Evolutionary conservation across 2,888 invertebrate species (phyloP).

Genomic region (Temnothorax ravouxi): DNA sequence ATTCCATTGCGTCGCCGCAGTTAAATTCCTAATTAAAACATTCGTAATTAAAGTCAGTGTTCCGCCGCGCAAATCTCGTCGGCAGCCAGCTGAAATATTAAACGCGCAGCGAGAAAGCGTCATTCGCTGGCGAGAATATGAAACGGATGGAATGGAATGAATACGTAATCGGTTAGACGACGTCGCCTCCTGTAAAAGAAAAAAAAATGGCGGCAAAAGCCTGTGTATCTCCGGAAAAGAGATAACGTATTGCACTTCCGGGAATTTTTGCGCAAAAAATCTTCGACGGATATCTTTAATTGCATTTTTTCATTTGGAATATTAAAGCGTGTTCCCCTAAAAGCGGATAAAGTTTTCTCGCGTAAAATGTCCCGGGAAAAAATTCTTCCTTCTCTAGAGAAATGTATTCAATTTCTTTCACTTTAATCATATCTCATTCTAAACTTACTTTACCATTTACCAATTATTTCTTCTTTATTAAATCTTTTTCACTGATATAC

Average conservation of each 20-base stretch:
- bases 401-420: background rate
- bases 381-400: background rate
- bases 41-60: slow-evolving; percentile 55
- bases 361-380: background rate
- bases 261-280: slow-evolving; percentile 2
- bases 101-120: slow-evolving; percentile 53
- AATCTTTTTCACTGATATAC: background rate
- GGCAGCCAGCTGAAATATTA: slow-evolving; percentile 50
- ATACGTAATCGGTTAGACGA: slow-evolving; percentile 54
- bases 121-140: slow-evolving; percentile 53
- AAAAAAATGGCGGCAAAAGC: background rate
- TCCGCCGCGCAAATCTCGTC: slow-evolving; percentile 47
- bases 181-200: slow-evolving; percentile 39
- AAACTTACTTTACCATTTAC: background rate
- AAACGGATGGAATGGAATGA: slow-evolving; percentile 50
- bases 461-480: slow-evolving; percentile 4
- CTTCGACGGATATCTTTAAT: slow-evolving; percentile 1
- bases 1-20: slow-evolving; percentile 23
- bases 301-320: slow-evolving; percentile 20
- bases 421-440: background rate
- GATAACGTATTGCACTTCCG: slow-evolving; percentile 7
- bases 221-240: slow-evolving; percentile 19
- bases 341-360: background rate
- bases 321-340: background rate
- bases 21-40: slow-evolving; percentile 57